Base-by-base conservation (phyloP, 2,797 vertebrate genomes). In the Nyctibius grandis region DNA sequence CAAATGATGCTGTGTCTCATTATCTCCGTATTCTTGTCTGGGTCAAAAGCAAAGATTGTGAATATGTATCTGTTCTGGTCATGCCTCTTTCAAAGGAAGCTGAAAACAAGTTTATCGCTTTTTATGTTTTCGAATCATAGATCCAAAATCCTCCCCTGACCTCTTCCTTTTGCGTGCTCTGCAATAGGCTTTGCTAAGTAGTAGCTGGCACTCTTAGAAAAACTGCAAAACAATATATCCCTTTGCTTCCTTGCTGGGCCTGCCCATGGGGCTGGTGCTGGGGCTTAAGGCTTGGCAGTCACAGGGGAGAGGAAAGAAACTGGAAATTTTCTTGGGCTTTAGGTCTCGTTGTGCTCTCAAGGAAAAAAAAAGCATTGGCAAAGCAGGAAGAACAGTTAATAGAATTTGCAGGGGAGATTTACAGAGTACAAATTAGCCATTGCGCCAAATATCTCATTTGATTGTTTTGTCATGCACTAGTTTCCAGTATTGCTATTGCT, bases 391-490 rank as follows among this genome's bases (percentile, higher is more conserved):
- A 77, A 28, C 33, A 83, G 50, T 31, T 91, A 84, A 77, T 29
- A 53, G 72, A 60, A 60, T 92, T 88, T 88, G 53, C 15, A 51
- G 45, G 53, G 64, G 36, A 83, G 85, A 63, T 74, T 85, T 67
- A 47, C 34, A 33, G 76, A 80, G 73, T 38, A 70, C 53, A 75
- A 91, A 96, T 89, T 54, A 92, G 18, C 42, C 44, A 29, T 54
- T 67, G 79, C 11, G 12, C 33, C 87, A 91, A 92, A 96, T 91
- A 60, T 33, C 81, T 91, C 68, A 85, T 95, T 73, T 68, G 75
- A 9, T 89, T 95, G 87, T 91, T 70, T 34, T 48, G 79, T 92
- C 95, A 94, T 78, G 91, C 57, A 33, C 85, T 47, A 1, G 31
- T 64, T 87, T 92, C 60, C 50, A 48, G 42, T n/a, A 21, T 59